phyloP scores from a whole-genome alignment of 2,797 vertebrate species.

The Aselliscus stoliczkanus region DNA sequence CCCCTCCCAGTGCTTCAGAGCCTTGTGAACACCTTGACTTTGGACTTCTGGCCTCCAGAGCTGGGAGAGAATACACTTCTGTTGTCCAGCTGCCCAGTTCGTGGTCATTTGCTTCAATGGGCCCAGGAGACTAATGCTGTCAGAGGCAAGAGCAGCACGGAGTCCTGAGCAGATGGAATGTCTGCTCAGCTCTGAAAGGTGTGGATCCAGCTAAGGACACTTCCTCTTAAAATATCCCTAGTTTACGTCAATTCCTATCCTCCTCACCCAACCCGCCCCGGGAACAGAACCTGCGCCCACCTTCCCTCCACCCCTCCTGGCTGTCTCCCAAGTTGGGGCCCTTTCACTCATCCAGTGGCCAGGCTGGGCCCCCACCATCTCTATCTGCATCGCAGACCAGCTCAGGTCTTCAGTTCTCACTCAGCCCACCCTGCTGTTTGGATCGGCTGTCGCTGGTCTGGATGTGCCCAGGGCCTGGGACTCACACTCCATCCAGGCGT shows the following conservation, averaged over 20 bases:
- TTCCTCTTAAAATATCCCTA: not conserved
- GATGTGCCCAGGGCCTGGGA: not conserved
- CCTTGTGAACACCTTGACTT: not conserved
- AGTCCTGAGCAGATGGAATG: too few relatives aligned
- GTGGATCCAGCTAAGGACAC: not conserved
- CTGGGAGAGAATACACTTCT: not conserved
- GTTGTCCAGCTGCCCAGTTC: too few relatives aligned
- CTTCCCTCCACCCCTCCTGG: not conserved
- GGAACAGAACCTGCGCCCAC: not conserved
- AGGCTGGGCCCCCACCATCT: not conserved
- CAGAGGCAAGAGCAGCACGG: not conserved
- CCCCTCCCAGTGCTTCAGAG: not conserved
- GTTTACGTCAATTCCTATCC: not conserved
- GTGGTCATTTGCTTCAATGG: not conserved
- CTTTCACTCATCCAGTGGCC: not conserved
- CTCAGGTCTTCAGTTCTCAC: not conserved
- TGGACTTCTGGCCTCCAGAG: not conserved
- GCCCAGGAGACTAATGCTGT: accelerated
- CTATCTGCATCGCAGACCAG: not conserved
- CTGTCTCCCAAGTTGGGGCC: not conserved
- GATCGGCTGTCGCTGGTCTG: too few relatives aligned
- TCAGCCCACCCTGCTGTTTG: not conserved
- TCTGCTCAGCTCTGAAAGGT: not conserved
- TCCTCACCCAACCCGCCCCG: not conserved
- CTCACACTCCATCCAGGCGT: not conserved